These are phyloP conservation scores for Nasalis larvatus DNA, from an alignment of 2,113 vertebrate genomes.

Conservation along the genomic window DNA sequence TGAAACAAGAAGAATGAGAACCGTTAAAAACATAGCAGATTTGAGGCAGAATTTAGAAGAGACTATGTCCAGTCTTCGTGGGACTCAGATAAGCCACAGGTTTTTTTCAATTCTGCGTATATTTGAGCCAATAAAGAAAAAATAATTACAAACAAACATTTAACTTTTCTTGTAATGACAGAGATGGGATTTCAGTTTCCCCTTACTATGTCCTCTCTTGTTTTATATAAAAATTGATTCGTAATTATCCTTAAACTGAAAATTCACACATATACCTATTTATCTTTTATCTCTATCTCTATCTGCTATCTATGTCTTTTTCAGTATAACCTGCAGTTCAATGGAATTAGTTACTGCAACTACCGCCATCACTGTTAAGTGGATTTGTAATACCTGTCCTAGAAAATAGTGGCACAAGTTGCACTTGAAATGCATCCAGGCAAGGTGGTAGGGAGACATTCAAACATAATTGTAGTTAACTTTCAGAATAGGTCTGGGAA, in stretches of 20 bases:
- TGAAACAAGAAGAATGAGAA: conserved; percentile 97
- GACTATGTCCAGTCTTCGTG: conserved; percentile 98
- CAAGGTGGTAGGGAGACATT: not conserved
- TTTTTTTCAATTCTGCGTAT: conserved; percentile 69
- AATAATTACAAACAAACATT: not conserved
- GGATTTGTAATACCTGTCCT: not conserved
- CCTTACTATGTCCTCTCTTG: not conserved
- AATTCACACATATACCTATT: not conserved
- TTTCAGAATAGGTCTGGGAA: not conserved
- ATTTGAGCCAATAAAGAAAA: not conserved
- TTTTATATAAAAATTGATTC: not conserved
- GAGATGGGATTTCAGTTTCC: not conserved
- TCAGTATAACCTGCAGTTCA: not conserved
- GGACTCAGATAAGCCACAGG: conserved; percentile 99
- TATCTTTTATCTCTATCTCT: not conserved
- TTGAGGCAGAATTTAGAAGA: conserved; percentile 98
- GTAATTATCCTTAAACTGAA: not conserved
- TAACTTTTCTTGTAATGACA: not conserved
- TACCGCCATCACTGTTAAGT: not conserved
- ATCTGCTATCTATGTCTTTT: not conserved
- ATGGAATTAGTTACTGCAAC: not conserved
- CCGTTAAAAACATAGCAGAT: conserved; percentile 98
- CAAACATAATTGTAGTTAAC: not conserved
- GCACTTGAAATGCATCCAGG: not conserved
- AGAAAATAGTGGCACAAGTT: not conserved